These are phyloP conservation scores for Alectura lathami DNA, from an alignment of 2,113 vertebrate genomes.

Conservation along the genomic window DNA sequence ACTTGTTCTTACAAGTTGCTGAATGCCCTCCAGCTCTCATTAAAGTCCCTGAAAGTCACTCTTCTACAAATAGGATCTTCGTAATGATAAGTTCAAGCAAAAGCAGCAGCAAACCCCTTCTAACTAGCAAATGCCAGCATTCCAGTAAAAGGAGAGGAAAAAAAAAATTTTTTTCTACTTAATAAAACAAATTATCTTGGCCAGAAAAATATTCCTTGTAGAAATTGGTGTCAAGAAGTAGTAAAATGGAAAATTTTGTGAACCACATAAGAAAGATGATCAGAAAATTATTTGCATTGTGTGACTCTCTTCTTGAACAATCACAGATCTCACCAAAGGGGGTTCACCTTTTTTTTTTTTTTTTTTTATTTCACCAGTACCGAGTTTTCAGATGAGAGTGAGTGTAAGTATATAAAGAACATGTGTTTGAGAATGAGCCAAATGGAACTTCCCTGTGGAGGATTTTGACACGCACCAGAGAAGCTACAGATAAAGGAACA, in stretches of 20 bases:
- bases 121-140: background rate
- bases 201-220: background rate
- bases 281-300: background rate
- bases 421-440: background rate
- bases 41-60: constrained; percentile 50
- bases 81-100: background rate
- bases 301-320: background rate
- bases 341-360: background rate
- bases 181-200: background rate
- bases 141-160: background rate
- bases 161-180: background rate
- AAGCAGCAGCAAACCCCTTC: background rate
- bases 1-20: constrained; percentile 49
- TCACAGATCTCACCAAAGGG: background rate
- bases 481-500: background rate
- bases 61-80: background rate
- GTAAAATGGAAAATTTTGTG: background rate
- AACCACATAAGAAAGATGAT: background rate
- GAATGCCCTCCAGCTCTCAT: constrained; percentile 52
- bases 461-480: background rate
- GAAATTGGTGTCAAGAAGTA: background rate
- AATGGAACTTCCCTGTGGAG: background rate
- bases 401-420: background rate
- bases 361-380: background rate
- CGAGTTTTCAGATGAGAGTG: background rate